Base-by-base conservation (phyloP, 2,797 vertebrate genomes). In the Intellagama lesueurii region DNA sequence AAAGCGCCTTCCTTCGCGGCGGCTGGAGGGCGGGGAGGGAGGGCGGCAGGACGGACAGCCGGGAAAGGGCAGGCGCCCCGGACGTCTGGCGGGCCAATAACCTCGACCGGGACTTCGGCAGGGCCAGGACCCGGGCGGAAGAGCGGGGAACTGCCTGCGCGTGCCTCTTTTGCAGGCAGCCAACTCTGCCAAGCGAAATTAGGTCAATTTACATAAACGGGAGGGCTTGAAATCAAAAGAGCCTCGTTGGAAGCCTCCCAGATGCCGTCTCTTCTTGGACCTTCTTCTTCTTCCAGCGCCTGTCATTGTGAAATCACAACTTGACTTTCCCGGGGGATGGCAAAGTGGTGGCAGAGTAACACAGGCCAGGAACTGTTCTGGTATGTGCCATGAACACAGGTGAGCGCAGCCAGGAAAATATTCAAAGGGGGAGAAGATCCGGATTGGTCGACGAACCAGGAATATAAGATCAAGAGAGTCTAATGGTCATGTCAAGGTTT, bases 1-100 rank as follows among this genome's bases (percentile, higher is more conserved):
- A 40, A 60, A 26, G 73, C 64, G 47, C 4, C 83, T 85, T n/a
- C 77, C 85, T 81, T 56, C 83, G 85, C 40, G 52, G 87, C 26
- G 91, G 64, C 52, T 47, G 40, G 66, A 19, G 1, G 47, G 47
- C 14, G n/a, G 47, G 47, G 40, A n/a, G 32, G 35, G 68, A 88
- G 87, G 91, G 11, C 64, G 79, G 56, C 77, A 82, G 17, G 83
- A 90, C 92, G n/a, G 69, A 5, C 44, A 49, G 28, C 68, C 11
- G 40, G 40, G 40, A 40, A 40, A 40, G 40, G 40, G 40, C 40
- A 40, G 52, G 32, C 92, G 92, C 89, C 90, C 70, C 89, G 14
- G 93, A 90, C 90, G 78, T 91, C 87, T 78, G 91, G 83, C 49
- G 91, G 86, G 92, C 90, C 92, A 60, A 81, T 87, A n/a, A 88